These are phyloP conservation scores for Harpagifer antarcticus DNA, from an alignment of 2,797 vertebrate species.

Conservation along the genomic window DNA sequence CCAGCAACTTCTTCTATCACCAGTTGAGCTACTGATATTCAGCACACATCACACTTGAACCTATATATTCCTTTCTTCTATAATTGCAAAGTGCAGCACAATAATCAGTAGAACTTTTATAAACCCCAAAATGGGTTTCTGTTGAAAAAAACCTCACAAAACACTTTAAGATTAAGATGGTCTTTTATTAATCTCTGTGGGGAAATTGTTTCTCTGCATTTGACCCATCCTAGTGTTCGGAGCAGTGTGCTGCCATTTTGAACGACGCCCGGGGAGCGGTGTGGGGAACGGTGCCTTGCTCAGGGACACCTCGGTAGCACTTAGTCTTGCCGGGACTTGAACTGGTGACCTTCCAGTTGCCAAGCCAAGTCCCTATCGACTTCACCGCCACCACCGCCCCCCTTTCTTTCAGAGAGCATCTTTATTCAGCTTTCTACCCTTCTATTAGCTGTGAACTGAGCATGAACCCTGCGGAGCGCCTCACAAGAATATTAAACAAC, in stretches of 20 bases:
- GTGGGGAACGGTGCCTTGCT: no score
- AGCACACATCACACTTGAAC: background rate
- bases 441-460: constrained; percentile 33
- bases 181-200: no score
- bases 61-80: constrained; percentile 4
- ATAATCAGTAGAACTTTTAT: constrained; percentile 9
- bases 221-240: no score
- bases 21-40: background rate
- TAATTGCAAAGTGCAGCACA: background rate
- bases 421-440: constrained; percentile 34
- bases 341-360: no score
- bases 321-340: no score
- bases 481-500: constrained; percentile 52
- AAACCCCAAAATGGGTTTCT: background rate
- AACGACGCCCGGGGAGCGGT: no score
- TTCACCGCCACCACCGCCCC: no score
- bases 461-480: constrained; percentile 32
- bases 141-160: background rate
- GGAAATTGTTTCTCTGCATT: no score
- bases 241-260: no score
- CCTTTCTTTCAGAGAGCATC: constrained; percentile 19
- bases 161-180: no score
- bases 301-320: no score
- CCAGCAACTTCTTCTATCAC: constrained; percentile 6
- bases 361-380: no score